These are phyloP conservation scores for Ammodytes dubius DNA, from an alignment of 2,113 vertebrate genomes.

Conservation along the genomic window DNA sequence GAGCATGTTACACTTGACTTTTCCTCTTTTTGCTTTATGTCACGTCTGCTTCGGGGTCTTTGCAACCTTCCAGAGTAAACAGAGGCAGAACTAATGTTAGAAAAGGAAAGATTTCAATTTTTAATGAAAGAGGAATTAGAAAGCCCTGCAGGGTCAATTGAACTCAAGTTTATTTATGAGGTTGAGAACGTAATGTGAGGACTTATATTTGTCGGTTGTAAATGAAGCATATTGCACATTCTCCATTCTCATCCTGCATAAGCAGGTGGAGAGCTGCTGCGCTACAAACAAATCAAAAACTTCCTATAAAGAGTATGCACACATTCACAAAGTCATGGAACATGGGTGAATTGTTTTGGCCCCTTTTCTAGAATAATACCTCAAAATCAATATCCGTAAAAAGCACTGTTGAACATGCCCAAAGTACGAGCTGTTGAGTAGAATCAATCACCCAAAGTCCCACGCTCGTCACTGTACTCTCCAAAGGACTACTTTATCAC, in stretches of 20 bases:
- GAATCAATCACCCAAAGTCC: slow-evolving; percentile 59
- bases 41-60: slow-evolving; percentile 10
- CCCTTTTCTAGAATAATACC: slow-evolving; percentile 8
- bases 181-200: slow-evolving; percentile 33
- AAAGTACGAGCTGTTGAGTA: slow-evolving; percentile 37
- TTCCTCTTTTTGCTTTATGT: slow-evolving; percentile 16
- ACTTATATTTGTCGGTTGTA: slow-evolving; percentile 44
- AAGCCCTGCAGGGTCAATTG: slow-evolving; percentile 44
- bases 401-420: slow-evolving; percentile 33
- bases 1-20: not conserved
- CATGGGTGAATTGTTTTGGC: slow-evolving; percentile 4
- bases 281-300: slow-evolving; percentile 17
- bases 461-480: slow-evolving; percentile 48
- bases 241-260: slow-evolving; percentile 28
- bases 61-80: slow-evolving; percentile 31
- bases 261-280: slow-evolving; percentile 34
- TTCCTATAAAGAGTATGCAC: slow-evolving; percentile 10
- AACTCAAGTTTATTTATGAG: slow-evolving; percentile 55
- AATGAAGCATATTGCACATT: slow-evolving; percentile 20
- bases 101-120: not conserved
- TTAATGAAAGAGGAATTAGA: slow-evolving; percentile 26
- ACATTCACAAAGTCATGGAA: not conserved
- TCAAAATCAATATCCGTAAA: slow-evolving; percentile 35
- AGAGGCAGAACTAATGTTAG: not conserved
- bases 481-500: slow-evolving; percentile 58